These are phyloP conservation scores for Plectrocnemia conspersa DNA, from an alignment of 1,140 invertebrate species.

Conservation along the genomic window DNA sequence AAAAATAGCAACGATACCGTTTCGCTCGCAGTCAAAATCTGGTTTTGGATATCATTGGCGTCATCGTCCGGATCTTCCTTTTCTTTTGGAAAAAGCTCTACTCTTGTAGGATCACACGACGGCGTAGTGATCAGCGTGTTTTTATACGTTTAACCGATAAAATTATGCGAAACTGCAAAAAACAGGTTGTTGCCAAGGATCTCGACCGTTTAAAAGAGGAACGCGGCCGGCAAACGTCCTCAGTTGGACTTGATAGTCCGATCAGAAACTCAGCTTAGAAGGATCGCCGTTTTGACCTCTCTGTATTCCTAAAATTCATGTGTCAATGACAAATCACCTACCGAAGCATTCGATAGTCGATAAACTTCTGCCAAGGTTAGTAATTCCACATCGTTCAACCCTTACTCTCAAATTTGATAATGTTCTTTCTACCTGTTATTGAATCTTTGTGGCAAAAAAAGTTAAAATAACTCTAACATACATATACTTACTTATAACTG, in stretches of 20 bases:
- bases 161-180: conserved; percentile 18
- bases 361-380: conserved; percentile 52
- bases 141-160: conserved; percentile 24
- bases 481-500: too few relatives aligned
- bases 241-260: not conserved
- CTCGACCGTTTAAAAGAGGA: conserved; percentile 38
- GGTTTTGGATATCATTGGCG: not conserved
- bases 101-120: conserved; percentile 25
- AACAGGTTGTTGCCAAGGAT: conserved; percentile 29
- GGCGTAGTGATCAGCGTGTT: conserved; percentile 25
- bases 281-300: conserved; percentile 38
- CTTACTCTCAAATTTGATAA: too few relatives aligned
- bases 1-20: not conserved
- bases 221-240: conserved; percentile 36
- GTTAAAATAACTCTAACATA: too few relatives aligned
- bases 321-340: conserved; percentile 54
- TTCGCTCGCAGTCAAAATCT: not conserved
- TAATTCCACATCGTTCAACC: too few relatives aligned
- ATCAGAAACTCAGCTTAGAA: conserved; percentile 40
- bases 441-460: too few relatives aligned
- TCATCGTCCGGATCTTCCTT: not conserved
- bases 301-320: conserved; percentile 39
- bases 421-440: too few relatives aligned
- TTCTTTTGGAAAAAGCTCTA: not conserved
- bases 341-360: conserved; percentile 51